Base-by-base conservation (phyloP, 2,888 invertebrate species). In the Chromoteleia sp. region DNA sequence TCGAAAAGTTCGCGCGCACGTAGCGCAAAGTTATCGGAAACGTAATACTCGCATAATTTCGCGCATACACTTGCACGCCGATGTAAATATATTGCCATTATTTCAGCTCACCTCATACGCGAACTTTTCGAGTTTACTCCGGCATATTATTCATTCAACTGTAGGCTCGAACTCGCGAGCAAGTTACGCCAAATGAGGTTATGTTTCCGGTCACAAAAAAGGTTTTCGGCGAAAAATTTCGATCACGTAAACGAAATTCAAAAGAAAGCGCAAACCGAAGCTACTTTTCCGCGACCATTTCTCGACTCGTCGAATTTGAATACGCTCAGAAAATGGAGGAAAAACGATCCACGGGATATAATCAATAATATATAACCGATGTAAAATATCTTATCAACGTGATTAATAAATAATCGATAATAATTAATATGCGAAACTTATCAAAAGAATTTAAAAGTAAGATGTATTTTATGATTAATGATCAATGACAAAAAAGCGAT, bases 11-110 rank as follows among this genome's bases (percentile, higher is more conserved):
- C 58, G 41, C 75, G 52, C 58, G 48, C 50, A 61, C 73, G 29
- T 59, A 67, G 52, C 39, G 68, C 68, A 68, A 76, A 76, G 68
- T 76, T 76, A 76, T 67, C 52, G 67, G 52, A 59, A 68, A 52
- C 52, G 76, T 68, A 76, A 76, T 67, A 61, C 54, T 52, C 59
- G 52, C 59, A 76, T 76, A 76, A 76, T 76, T 76, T 68, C 59
- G 50, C 59, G 39, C 75, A 67, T 56, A 75, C 67, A 67, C 58
- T 52, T 17, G 65, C 52, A 52, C 58, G 19, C 43, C 43, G 59
- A 59, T 76, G 76, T 68, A 77, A 77, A 77, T 77, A 68, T 77
- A 77, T 68, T 68, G 59, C 59, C 59, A 76, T 76, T 77, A 68
- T 70, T 77, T 77, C 70, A 63, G 63, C 17, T 61, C 54, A 14